A percentile compares a stretch with the other conserved stretches of the same genome.
phyloP scores from a whole-genome alignment of 1,140 invertebrate genomes.

The Schlechtendalia chinensis region DNA sequence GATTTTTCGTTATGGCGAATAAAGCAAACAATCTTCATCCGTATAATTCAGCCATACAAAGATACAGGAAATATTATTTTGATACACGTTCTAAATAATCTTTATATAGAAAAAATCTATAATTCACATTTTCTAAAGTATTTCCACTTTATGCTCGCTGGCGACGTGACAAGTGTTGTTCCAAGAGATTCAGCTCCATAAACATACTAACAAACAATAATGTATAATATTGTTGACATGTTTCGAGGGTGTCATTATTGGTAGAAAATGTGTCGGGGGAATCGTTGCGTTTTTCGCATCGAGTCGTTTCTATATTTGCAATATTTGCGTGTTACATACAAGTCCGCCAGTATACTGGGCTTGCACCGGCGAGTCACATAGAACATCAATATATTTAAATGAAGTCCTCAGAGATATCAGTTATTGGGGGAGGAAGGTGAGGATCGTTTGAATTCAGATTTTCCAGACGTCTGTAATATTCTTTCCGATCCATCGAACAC shows the following conservation, averaged over 20 bases:
- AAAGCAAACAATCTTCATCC: too few relatives aligned
- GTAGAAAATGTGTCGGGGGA: neutral
- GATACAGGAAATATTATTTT: neutral
- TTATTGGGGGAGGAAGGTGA: neutral
- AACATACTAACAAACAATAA: neutral
- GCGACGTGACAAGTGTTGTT: neutral
- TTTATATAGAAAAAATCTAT: neutral
- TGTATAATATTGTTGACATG: neutral
- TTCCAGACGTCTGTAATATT: neutral
- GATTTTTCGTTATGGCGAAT: too few relatives aligned
- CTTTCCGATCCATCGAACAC: neutral
- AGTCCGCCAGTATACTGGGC: neutral
- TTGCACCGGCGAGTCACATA: neutral
- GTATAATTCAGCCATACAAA: neutral
- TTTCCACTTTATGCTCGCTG: neutral
- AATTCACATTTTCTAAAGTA: neutral
- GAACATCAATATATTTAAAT: neutral
- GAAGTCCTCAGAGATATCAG: neutral
- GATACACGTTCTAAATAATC: neutral
- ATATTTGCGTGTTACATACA: neutral
- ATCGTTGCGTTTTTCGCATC: neutral
- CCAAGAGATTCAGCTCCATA: too few relatives aligned
- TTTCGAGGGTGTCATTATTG: neutral
- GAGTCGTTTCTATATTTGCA: neutral
- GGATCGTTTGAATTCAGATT: neutral